Percentiles rank a stretch among this genome's conserved stretches.
Conservation (phyloP, 2,888 invertebrate species). For the Stenotaenia linearis region DNA sequence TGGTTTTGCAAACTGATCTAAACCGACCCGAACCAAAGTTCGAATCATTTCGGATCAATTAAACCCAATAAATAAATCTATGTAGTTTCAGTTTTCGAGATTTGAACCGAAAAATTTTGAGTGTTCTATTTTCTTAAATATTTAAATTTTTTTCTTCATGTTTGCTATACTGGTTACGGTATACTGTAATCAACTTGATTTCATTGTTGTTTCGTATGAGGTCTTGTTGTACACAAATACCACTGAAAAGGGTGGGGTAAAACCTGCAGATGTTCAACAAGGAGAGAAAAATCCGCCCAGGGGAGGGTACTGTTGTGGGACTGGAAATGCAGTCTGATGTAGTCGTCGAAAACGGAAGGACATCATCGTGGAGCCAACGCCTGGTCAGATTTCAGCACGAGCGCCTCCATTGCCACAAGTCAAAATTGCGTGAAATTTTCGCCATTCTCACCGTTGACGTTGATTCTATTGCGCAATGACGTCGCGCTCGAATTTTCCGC, state of each 20-base stretch:
- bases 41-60: too few species aligned
- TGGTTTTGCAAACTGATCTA: too few species aligned
- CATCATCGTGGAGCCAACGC: not conserved
- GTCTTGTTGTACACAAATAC: not conserved
- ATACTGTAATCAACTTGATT: not conserved
- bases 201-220: not conserved
- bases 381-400: not conserved
- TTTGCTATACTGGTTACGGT: not conserved
- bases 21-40: too few species aligned
- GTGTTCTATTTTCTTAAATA: too few species aligned
- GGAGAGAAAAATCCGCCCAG: not conserved
- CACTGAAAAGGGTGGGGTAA: not conserved
- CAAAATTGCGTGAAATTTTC: not conserved
- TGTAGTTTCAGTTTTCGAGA: too few species aligned
- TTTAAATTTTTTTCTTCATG: too few species aligned
- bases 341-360: not conserved
- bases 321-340: not conserved
- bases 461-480: slow-evolving; percentile 19
- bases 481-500: not conserved
- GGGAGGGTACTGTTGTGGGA: not conserved
- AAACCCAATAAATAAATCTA: too few species aligned
- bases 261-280: not conserved
- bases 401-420: slow-evolving; percentile 12
- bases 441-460: not conserved
- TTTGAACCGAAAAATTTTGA: too few species aligned